These are phyloP conservation scores for Pachycephala philippinensis DNA, from an alignment of 2,113 vertebrate species.

Conservation along the genomic window DNA sequence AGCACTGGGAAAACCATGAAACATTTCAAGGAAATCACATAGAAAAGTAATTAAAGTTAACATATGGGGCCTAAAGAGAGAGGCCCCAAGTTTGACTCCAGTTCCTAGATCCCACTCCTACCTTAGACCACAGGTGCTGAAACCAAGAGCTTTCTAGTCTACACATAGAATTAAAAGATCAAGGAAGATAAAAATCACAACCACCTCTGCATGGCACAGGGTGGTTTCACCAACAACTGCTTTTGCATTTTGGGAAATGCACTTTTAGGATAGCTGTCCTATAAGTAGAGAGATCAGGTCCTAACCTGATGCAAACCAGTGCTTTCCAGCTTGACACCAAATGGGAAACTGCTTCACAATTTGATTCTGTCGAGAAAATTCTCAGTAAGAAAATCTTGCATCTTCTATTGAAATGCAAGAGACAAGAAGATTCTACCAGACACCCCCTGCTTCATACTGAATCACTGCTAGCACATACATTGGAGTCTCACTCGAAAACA, in stretches of 20 bases:
- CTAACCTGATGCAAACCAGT: background rate
- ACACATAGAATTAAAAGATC: accelerated
- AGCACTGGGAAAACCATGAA: background rate
- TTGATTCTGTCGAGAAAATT: background rate
- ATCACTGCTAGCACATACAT: background rate
- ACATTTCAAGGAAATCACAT: background rate
- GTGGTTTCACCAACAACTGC: background rate
- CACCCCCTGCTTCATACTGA: background rate
- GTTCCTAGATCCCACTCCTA: background rate
- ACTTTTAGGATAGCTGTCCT: background rate
- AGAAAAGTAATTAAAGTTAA: background rate
- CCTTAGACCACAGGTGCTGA: background rate
- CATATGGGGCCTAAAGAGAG: background rate
- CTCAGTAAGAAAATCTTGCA: background rate
- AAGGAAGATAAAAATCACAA: background rate
- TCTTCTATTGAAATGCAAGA: background rate
- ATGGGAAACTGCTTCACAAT: background rate
- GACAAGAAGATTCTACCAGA: background rate
- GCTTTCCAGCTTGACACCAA: background rate
- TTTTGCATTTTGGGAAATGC: background rate
- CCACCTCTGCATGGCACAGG: background rate
- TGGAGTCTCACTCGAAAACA: background rate
- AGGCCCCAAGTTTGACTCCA: background rate
- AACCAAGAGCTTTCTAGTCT: background rate
- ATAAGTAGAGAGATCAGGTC: background rate